Evolutionary conservation across 1,140 invertebrate genomes (phyloP), one percentile per base, ranked within the genome.

Genomic region (Drosophila pandora): DNA sequence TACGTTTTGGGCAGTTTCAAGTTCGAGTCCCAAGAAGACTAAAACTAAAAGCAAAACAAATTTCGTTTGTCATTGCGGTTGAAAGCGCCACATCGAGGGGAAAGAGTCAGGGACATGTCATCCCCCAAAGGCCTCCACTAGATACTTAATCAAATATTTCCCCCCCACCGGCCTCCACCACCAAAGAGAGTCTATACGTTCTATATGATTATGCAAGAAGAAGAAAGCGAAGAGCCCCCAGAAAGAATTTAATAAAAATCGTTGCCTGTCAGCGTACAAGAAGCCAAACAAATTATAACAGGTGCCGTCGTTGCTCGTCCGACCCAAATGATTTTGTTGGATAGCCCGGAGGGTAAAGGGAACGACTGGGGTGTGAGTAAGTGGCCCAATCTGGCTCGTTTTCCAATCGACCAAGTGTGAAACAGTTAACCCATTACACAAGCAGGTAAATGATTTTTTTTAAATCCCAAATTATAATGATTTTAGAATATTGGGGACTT

Each of bases 251-350:
- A 82, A 85, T 88, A 88, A 87, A 87, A 87, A 87, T 87, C 79
- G 82, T 79, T 88, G 70, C 60, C 82, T 87, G 82, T 87, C 82
- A 87, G 83, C 82, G 79, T 56, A 79, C 74, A 82, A 87, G 83
- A 88, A 87, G 82, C 83, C 82, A 87, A 88, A 87, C 82, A 87
- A 87, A 87, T 87, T 87, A 88, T 88, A 87, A 87, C 82, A 87
- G 82, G 82, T 87, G 82, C 82, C 79, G 82, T 50, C 79, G 82
- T 50, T 70, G 78, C 63, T 41, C 68, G 71, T 67, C 55, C 63
- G 58, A 52, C 59, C 62, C 64, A 53, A 68, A 59, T 57, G 73
- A 65, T 62, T 73, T 50, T 50, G 57, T 59, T 70, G 9, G 39
- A 45, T 41, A 28, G 45, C 5, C n/a, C 25, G 30, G 45, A 3